Base-by-base conservation (phyloP, 35 echinoderm and acorn worm species). In the Acanthaster planci region DNA sequence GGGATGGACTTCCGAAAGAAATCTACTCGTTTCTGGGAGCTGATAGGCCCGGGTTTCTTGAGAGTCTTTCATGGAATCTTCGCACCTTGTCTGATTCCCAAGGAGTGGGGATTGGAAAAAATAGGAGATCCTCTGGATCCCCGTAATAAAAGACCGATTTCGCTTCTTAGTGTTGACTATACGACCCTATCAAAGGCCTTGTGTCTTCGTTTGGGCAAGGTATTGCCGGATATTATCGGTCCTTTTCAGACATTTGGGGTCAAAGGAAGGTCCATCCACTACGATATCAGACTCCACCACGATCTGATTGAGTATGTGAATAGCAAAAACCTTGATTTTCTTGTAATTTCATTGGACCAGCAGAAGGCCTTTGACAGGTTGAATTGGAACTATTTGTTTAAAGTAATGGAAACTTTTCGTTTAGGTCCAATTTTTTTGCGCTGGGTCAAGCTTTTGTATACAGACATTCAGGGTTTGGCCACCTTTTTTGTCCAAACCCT, bases 191-290 rank as follows among this genome's bases (percentile, higher is more conserved):
- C 54, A 0, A 56, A 56, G 54, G 54, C 8, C 54, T 56, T 56
- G 1, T 56, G 54, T 56, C 54, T 4, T 15, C 54, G 7, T 56
- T 56, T 56, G 54, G 54, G 54, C 1, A n/a, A 8, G 54, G 54
- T 56, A 18, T 85, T 32, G 16, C 60, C 39, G 0, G 1, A 54
- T 40, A 0, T 90, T 12, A 55, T 90, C 39, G 55, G 57, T 44
- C 58, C 9, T 21, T 78, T 78, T 22, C 88, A 90, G 35, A 78
- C 88, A 22, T 77, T 60, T 58, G 29, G 51, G 1, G 76, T 90
- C 14, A 81, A 39, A 9, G 88, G 88, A 12, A 85, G 88, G 78
- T 12, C 30, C 5, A 75, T 90, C 37, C 79, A 83, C 23, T 64
- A 54, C 22, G 83, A 89, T 50, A 75, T 89, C 31, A 10, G 60